Evolutionary conservation across 1,140 invertebrate species (phyloP).

Genomic region (Babylonia areolata): DNA sequence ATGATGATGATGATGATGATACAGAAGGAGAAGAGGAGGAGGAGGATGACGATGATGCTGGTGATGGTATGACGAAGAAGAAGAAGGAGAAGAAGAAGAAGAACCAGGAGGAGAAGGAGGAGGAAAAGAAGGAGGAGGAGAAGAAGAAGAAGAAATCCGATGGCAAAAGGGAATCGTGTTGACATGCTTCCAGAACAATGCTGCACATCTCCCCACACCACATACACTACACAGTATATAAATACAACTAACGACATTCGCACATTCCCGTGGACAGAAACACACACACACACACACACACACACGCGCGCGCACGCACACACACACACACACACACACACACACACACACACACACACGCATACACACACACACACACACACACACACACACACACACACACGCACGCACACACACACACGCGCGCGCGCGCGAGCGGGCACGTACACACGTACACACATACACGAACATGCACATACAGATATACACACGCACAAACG

Average conservation of each 20-base stretch:
- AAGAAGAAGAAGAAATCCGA: neutral
- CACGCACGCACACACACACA: constrained; percentile 14
- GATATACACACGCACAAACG: too few species aligned
- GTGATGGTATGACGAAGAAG: neutral
- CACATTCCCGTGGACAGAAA: neutral
- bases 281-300: neutral
- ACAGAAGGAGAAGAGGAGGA: too few species aligned
- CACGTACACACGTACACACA: neutral
- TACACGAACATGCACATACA: neutral
- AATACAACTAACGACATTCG: neutral
- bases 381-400: constrained; percentile 21
- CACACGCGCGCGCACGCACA: neutral
- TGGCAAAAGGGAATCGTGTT: neutral
- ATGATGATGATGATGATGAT: too few species aligned
- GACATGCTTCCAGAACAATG: too few species aligned
- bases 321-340: constrained; percentile 7
- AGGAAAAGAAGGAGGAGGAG: neutral
- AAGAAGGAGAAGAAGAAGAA: neutral
- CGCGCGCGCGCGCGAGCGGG: too few species aligned
- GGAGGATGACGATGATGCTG: too few species aligned
- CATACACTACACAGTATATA: too few species aligned
- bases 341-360: constrained; percentile 2
- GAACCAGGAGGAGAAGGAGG: neutral
- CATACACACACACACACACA: constrained; percentile 19
- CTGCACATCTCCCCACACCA: too few species aligned